Base-by-base conservation (phyloP, 1,140 invertebrate genomes). In the Whitmania pigra region DNA sequence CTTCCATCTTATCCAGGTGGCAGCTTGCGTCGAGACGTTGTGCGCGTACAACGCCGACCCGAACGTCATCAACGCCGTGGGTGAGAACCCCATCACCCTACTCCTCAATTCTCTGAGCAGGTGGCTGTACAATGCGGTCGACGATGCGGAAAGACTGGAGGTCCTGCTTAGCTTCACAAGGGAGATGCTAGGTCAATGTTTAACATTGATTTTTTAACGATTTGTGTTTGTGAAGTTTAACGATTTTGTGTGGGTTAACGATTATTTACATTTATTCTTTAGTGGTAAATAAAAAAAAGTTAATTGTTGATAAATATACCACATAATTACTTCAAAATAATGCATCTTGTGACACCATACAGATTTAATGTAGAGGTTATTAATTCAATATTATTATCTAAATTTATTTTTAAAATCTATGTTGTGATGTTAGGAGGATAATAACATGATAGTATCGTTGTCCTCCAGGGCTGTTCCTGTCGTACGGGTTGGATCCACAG, bases 51-150 rank as follows among this genome's bases (percentile, higher is more conserved):
- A 71, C 20, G 73, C 73, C 15, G 67, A 74, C 53, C 73, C 73
- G 17, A 74, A 74, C 29, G 55, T 74, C 31, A 74, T 74, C 70
- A 74, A 74, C 53, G 73, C 73, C 4, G 71, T 74, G 25, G 73
- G 73, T 1, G 73, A 74, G 49, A 74, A 74, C 54, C 57, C 73
- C 20, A 74, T 74, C 22, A 74, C 73, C 25, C 40, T 74, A 2
- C 71, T 74, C 29, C 71, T 74, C 25, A 70, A 69, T n/a, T 74
- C 73, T 2, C 71, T 74, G 49, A 72, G 66, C 29, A 69, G 73
- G 25, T 74, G 73, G 73, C 40, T 74, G 63, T 74, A 74, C 63
- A 55, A 72, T 20, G 73, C 73, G 3, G 57, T 36, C 27, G 73
- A 74, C 36, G 73, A 74, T 49, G 25, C 36, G 2, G 66, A 53